Conservation (phyloP, 64 coral and sea anemone genomes). For the Orbicella faveolata region DNA sequence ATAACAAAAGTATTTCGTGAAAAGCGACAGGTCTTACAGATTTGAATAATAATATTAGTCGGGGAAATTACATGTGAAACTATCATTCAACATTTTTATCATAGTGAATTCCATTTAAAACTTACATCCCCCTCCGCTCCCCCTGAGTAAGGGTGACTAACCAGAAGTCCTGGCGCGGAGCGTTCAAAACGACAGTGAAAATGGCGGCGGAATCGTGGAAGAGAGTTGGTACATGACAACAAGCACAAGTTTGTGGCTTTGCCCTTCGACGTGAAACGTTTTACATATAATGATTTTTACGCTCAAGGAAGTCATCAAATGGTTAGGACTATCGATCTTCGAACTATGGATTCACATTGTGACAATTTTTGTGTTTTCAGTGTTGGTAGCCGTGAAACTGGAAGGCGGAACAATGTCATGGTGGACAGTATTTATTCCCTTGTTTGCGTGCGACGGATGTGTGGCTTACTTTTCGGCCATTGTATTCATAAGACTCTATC, state of each 20-base stretch:
- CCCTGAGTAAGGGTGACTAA: not conserved
- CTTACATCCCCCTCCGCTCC: not conserved
- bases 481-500: conserved; percentile 86
- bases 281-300: conserved; percentile 87
- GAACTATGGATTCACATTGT: conserved; percentile 91
- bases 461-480: conserved; percentile 89
- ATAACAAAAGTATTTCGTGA: too few relatives aligned
- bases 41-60: too few relatives aligned
- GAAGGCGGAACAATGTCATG: conserved; percentile 71
- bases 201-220: conserved; percentile 64
- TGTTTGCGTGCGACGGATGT: conserved; percentile 94
- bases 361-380: conserved; percentile 80
- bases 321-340: conserved; percentile 94
- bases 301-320: conserved; percentile 84
- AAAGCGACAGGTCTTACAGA: too few relatives aligned
- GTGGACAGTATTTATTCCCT: conserved; percentile 96
- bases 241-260: conserved; percentile 15
- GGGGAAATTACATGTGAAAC: not conserved
- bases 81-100: not conserved
- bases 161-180: conserved; percentile 33
- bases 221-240: conserved; percentile 28
- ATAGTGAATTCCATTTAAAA: not conserved
- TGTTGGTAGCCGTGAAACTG: conserved; percentile 86
- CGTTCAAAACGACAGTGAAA: not conserved
- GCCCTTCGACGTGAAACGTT: not conserved